A percentile compares a stretch with the other conserved stretches of the same genome.
These are phyloP conservation scores for Drosophila punjabiensis DNA, from an alignment of 1,140 invertebrate species.

Conservation along the genomic window DNA sequence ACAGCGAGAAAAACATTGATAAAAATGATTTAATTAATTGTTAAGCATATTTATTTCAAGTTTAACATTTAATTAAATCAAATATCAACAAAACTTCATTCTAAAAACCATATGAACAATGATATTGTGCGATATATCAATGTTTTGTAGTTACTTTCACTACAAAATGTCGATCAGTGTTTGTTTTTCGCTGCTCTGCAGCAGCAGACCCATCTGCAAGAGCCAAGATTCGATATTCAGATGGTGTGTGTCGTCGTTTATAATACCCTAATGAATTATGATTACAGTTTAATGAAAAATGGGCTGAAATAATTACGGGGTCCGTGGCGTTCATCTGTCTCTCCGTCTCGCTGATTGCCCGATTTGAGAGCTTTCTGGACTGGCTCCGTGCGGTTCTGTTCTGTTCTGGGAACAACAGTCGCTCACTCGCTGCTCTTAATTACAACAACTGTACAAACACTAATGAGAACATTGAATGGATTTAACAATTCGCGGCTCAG, in stretches of 20 bases:
- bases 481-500: constrained; percentile 46
- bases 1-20: neutral
- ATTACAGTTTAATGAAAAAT: constrained; percentile 82
- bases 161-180: neutral
- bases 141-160: neutral
- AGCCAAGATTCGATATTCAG: constrained; percentile 40
- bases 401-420: constrained; percentile 26
- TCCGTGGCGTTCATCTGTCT: constrained; percentile 32
- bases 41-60: neutral
- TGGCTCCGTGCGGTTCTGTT: constrained; percentile 10
- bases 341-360: constrained; percentile 13
- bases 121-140: neutral
- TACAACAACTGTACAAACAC: constrained; percentile 60
- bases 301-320: constrained; percentile 54
- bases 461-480: constrained; percentile 59
- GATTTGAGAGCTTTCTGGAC: constrained; percentile 49
- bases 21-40: neutral
- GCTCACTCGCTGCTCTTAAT: constrained; percentile 61
- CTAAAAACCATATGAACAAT: neutral
- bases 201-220: constrained; percentile 46
- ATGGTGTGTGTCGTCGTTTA: constrained; percentile 31
- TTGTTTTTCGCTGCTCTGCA: constrained; percentile 19
- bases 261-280: constrained; percentile 77
- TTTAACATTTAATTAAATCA: neutral
- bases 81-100: neutral